Base-by-base conservation (phyloP, 2,888 invertebrate species). In the Asteroscopus sphinx region DNA sequence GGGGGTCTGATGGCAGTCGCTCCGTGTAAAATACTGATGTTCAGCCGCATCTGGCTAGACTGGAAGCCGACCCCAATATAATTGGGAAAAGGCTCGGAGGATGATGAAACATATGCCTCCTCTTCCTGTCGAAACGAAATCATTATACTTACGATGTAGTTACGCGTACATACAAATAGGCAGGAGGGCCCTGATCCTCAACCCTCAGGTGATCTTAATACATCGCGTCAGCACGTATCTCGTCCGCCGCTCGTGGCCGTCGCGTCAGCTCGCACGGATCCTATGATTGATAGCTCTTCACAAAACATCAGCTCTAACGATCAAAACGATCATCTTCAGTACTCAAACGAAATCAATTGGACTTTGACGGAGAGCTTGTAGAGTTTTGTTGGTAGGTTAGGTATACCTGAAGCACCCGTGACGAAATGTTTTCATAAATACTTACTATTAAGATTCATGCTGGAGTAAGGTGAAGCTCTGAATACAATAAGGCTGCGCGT, bases 201-300 rank as follows among this genome's bases (percentile, higher is more conserved):
- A 4, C 28, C 6, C 35, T 15, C 7, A 8, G 8, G 8, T 15
- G 35, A 8, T 32, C 32, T 1, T 15, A 13, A 35, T 15, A 15
- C 35, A n/a, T n/a, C n/a, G n/a, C n/a, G 35, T 8, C 35, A 33
- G 13, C 13, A 13, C 33, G n/a, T 33, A 33, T 13, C 33, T 33
- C 13, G 13, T 16, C n/a, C 9, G 11, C n/a, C 12, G 11, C 7
- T n/a, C n/a, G n/a, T n/a, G 1, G 9, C n/a, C 12, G 17, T 13
- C 11, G 9, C 26, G 35, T 2, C 17, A 7, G 9, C 7, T 11
- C 2, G 13, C 11, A 8, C n/a, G n/a, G 12, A 37, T 7, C 11
- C 12, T 5, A n/a, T 39, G 39, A 47, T 37, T 28, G 47, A 37
- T 47, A 15, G 12, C 7, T n/a, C n/a, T n/a, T n/a, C n/a, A n/a